A percentile compares a stretch with the other conserved stretches of the same genome.
These are phyloP conservation scores for Lucilia cuprina DNA, from an alignment of 1,140 invertebrate species.

Conservation along the genomic window DNA sequence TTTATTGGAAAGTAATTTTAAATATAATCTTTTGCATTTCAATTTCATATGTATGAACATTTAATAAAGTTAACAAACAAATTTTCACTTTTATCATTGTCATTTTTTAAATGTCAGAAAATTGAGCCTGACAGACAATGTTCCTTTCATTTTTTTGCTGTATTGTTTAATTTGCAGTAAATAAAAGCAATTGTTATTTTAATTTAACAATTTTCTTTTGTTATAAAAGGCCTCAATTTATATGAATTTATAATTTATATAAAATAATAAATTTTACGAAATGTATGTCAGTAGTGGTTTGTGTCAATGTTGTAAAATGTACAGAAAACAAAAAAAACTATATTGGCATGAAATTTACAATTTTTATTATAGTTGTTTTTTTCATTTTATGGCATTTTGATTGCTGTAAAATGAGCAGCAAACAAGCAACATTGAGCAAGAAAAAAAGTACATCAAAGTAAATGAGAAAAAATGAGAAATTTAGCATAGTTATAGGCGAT, in stretches of 20 bases:
- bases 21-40: too few species aligned
- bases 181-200: neutral
- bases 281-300: slow-evolving; percentile 2
- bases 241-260: neutral
- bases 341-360: neutral
- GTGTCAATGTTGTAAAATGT: neutral
- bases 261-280: neutral
- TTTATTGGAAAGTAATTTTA: too few species aligned
- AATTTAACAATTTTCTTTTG: neutral
- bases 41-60: too few species aligned
- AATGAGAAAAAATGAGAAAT: too few species aligned
- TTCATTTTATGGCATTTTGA: neutral
- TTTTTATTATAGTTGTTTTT: neutral
- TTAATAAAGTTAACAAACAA: neutral
- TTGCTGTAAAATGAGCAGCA: neutral
- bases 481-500: too few species aligned
- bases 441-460: neutral
- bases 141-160: neutral
- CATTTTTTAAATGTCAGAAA: neutral
- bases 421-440: neutral
- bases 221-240: neutral
- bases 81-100: neutral
- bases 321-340: neutral
- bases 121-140: neutral
- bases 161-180: neutral